A percentile compares a stretch with the other conserved stretches of the same genome.
These are phyloP conservation scores for Rhinolophus sinicus DNA, from an alignment of 2,113 vertebrate genomes.

Conservation along the genomic window DNA sequence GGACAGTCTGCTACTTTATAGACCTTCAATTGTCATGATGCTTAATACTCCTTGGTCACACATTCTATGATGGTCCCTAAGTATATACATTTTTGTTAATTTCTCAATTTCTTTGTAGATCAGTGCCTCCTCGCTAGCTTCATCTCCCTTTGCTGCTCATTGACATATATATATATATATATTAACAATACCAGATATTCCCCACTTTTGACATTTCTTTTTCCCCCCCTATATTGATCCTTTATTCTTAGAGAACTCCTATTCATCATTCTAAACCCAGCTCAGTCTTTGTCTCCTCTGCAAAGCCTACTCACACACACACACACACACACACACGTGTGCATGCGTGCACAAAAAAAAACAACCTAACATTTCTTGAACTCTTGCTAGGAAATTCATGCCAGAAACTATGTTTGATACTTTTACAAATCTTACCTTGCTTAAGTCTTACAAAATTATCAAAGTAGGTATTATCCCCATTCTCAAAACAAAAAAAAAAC, in stretches of 20 bases:
- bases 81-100: neutral
- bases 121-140: neutral
- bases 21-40: neutral
- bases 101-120: conserved; percentile 20
- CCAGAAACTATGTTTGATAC: neutral
- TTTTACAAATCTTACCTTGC: neutral
- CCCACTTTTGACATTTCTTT: neutral
- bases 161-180: neutral
- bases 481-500: conserved; percentile 10
- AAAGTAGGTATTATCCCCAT: conserved; percentile 5
- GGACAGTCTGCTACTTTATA: neutral
- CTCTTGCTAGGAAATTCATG: neutral
- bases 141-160: neutral
- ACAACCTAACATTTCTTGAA: neutral
- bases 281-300: conserved; percentile 22
- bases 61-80: neutral
- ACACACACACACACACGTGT: neutral
- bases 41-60: neutral
- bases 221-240: neutral
- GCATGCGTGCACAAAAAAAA: neutral
- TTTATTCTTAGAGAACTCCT: conserved; percentile 49
- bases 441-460: conserved; percentile 10
- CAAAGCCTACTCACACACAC: neutral
- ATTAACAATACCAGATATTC: neutral
- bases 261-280: conserved; percentile 13